These are phyloP conservation scores for Chelonia mydas DNA, from an alignment of 2,797 vertebrate species.

Conservation along the genomic window DNA sequence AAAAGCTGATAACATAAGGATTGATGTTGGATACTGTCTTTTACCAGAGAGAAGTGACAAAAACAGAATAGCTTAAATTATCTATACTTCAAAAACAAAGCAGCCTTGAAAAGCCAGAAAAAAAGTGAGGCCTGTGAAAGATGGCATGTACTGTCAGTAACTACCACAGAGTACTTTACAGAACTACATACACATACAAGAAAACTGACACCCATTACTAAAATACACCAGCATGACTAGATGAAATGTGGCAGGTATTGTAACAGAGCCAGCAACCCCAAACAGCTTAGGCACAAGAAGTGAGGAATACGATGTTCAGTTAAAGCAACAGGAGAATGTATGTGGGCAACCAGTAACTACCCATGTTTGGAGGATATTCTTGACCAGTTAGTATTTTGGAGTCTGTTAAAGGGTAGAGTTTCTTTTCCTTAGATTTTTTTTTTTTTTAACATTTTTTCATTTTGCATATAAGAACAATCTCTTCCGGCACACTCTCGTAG, in stretches of 20 bases:
- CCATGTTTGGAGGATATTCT: background rate
- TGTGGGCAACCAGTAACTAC: background rate
- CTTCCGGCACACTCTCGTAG: background rate
- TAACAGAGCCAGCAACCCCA: background rate
- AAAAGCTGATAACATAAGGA: background rate
- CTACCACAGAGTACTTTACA: accelerated
- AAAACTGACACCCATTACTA: background rate
- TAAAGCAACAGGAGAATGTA: background rate
- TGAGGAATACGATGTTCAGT: background rate
- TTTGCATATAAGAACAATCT: background rate
- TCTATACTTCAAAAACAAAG: background rate
- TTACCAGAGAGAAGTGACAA: background rate
- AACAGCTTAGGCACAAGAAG: background rate
- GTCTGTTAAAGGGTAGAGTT: accelerated
- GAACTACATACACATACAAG: background rate
- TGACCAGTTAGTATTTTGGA: background rate
- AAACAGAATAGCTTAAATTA: background rate
- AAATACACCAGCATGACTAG: background rate
- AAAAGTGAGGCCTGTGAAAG: background rate
- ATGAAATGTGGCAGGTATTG: background rate
- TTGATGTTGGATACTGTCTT: background rate
- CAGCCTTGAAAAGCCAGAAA: background rate
- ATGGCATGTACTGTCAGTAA: background rate
- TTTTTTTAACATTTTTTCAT: accelerated
- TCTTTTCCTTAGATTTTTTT: background rate